Conservation (phyloP, 2,113 vertebrate genomes). For the Sander lucioperca region DNA sequence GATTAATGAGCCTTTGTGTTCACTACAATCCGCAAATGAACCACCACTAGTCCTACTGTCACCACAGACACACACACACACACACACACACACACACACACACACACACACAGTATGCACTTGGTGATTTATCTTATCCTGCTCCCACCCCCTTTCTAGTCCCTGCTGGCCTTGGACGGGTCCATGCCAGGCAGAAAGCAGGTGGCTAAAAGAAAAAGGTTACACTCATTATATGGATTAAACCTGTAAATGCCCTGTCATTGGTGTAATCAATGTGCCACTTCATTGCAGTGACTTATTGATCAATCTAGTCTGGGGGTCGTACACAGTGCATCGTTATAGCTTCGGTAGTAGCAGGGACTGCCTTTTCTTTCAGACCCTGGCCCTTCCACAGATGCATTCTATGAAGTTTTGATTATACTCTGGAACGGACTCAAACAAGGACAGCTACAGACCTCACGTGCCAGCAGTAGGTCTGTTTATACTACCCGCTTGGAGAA, state of each 20-base stretch:
- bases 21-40: neutral
- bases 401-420: neutral
- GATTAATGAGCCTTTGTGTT: neutral
- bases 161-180: conserved; percentile 54
- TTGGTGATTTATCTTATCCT: conserved; percentile 28
- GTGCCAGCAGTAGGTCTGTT: no score
- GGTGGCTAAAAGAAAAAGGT: conserved; percentile 80
- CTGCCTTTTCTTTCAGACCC: conserved; percentile 44
- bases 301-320: conserved; percentile 80
- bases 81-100: neutral
- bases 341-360: conserved; percentile 50
- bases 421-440: no score
- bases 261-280: conserved; percentile 84
- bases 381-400: conserved; percentile 27
- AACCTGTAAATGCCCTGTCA: conserved; percentile 85
- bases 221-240: conserved; percentile 86
- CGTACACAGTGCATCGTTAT: conserved; percentile 75
- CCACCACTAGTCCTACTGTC: neutral
- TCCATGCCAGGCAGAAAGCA: conserved; percentile 57
- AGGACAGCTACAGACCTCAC: no score
- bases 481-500: no score
- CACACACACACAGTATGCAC: neutral
- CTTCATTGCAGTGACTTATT: conserved; percentile 86
- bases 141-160: conserved; percentile 14
- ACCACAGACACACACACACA: neutral